Percentiles rank a stretch among this genome's conserved stretches.
Conservation (phyloP, 2,888 invertebrate genomes). For the Heliconius aoede region DNA sequence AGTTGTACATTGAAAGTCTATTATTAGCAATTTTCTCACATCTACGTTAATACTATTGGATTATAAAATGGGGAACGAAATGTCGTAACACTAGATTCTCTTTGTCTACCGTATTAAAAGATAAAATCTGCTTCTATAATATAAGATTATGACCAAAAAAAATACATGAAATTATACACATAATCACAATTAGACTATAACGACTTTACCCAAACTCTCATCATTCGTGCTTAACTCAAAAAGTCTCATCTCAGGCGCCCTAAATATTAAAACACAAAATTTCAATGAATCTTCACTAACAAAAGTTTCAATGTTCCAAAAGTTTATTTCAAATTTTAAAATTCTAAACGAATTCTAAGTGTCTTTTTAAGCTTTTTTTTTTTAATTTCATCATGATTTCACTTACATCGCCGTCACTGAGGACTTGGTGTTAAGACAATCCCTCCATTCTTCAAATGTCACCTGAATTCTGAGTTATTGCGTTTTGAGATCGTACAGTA, state of each 20-base stretch:
- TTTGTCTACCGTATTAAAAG: neutral
- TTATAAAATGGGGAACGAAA: too few relatives aligned
- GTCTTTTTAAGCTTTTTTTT: neutral
- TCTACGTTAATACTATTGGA: neutral
- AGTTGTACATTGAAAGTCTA: too few relatives aligned
- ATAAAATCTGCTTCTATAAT: neutral
- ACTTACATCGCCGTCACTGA: neutral
- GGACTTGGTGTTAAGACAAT: neutral
- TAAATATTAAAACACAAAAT: conserved; percentile 14
- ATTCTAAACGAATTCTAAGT: neutral
- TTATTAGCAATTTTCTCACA: too few relatives aligned
- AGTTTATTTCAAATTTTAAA: conserved; percentile 14
- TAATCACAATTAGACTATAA: conserved; percentile 1
- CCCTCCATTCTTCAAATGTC: neutral
- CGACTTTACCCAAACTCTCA: neutral
- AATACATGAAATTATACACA: neutral
- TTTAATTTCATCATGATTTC: neutral
- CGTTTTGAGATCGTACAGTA: neutral
- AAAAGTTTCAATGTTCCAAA: conserved; percentile 8
- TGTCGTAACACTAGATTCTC: neutral
- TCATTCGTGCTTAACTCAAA: neutral
- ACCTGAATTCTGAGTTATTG: neutral
- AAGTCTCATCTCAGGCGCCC: conserved; percentile 15
- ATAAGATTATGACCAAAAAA: neutral
- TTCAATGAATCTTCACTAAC: conserved; percentile 19